Evolutionary conservation across 2,113 vertebrate genomes (phyloP), one percentile per base, ranked within the genome.

Genomic region (Mixornis gularis): DNA sequence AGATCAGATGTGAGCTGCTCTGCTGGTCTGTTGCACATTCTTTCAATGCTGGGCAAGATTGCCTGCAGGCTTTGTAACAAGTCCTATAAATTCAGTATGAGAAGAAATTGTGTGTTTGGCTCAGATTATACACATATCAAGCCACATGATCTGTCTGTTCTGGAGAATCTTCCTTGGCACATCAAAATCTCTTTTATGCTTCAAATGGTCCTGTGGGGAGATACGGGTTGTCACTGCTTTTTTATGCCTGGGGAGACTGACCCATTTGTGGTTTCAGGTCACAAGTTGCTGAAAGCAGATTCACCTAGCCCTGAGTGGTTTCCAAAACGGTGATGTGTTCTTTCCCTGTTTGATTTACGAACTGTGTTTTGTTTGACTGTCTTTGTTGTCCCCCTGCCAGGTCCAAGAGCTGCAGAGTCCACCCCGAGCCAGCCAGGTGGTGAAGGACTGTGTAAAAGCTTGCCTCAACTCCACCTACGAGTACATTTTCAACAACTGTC

Each of bases 401-500:
- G 99, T 99, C 7, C 99, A 99, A 96, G 99, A 99, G 85, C 96
- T 99, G 48, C 99, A 99, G 97, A 99, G 99, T 81, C 99, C 99
- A 13, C 99, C 99, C 25, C 98, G 99, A 96, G 99, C 99, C 94
- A 99, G 99, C 88, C 99, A 99, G 92, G 99, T 99, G 40, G 99
- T 99, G 76, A 98, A 98, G 94, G 99, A 99, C 94, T 99, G 99
- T 93, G 99, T 99, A 64, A 99, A 99, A 91, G 99, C 99, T 89
- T 99, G 99, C 85, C 98, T 99, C 92, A 99, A 99, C 94, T 99
- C 99, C 30, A 99, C 99, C 6, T 99, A 99, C 0, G 99, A 99
- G 90, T 99, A 99, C 97, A 99, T 99, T 97, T 99, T 99, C 97
- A 99, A 99, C 95, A 99, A 99, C 72, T 99, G 98, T 89, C 98